phyloP scores from a whole-genome alignment of 2,113 vertebrate species.

The Otolemur garnettii region DNA sequence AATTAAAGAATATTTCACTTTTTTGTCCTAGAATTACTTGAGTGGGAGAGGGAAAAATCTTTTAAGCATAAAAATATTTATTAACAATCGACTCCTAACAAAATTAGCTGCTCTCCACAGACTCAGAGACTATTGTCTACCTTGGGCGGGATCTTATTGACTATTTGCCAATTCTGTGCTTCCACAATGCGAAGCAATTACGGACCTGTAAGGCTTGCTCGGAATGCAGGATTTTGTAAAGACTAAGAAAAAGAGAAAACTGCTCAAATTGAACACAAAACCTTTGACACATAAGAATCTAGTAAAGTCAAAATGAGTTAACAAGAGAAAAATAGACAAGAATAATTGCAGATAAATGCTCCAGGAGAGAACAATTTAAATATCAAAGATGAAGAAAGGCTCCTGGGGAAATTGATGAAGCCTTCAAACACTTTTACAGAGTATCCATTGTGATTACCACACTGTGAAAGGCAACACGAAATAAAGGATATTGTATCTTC shows the following conservation, averaged over 20 bases:
- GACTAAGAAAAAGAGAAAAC: background rate
- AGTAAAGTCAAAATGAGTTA: background rate
- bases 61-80: background rate
- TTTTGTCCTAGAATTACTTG: background rate
- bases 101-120: background rate
- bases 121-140: no score
- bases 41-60: background rate
- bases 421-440: background rate
- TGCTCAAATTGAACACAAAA: background rate
- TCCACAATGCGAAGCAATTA: background rate
- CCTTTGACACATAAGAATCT: background rate
- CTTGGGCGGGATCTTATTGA: background rate
- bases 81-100: background rate
- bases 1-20: background rate
- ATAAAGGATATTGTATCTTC: background rate
- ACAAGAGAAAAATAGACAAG: constrained; percentile 14
- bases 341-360: constrained; percentile 1
- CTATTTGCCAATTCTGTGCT: background rate
- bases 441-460: background rate
- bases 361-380: constrained; percentile 37
- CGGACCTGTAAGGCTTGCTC: background rate
- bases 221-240: background rate
- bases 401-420: background rate
- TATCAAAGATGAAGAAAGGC: constrained; percentile 9
- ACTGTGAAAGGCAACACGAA: constrained; percentile 37